A percentile compares a stretch with the other conserved stretches of the same genome.
Conservation (phyloP, 1,140 invertebrate genomes). For the Bathynomus jamesi region DNA sequence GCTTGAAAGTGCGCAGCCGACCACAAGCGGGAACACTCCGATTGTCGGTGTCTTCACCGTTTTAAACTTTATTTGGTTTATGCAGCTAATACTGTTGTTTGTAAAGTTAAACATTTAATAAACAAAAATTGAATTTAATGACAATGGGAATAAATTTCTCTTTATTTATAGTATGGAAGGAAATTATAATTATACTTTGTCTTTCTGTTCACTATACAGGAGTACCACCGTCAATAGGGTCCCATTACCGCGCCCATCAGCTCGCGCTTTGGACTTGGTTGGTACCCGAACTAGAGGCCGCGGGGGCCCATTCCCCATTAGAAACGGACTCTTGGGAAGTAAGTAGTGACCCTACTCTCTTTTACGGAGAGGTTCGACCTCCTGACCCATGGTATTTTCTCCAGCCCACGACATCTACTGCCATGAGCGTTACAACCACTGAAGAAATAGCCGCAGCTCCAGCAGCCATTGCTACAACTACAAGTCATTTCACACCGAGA, state of each 20-base stretch:
- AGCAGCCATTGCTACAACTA: slow-evolving; percentile 10
- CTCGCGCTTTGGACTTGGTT: slow-evolving; percentile 87
- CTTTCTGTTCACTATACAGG: no score
- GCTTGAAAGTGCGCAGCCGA: no score
- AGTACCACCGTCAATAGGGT: slow-evolving; percentile 80
- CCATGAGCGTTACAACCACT: slow-evolving; percentile 9
- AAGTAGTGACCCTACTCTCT: slow-evolving; percentile 28
- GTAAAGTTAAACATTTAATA: no score
- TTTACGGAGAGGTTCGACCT: slow-evolving; percentile 31
- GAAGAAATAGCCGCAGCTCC: slow-evolving; percentile 12
- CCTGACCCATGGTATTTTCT: slow-evolving; percentile 31
- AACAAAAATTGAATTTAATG: no score
- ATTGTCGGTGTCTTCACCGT: no score
- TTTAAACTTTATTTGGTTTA: no score
- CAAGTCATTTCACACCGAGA: slow-evolving; percentile 11
- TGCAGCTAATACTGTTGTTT: no score
- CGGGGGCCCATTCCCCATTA: slow-evolving; percentile 77
- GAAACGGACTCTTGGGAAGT: slow-evolving; percentile 43
- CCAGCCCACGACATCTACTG: slow-evolving; percentile 17
- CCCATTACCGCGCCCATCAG: slow-evolving; percentile 88
- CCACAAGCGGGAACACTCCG: no score
- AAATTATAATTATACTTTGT: no score
- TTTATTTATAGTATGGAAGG: no score
- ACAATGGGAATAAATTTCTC: no score
- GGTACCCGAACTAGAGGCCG: slow-evolving; percentile 84